Evolutionary conservation across 2,888 invertebrate species (phyloP).

Genomic region (Dorcus parallelipipedus): DNA sequence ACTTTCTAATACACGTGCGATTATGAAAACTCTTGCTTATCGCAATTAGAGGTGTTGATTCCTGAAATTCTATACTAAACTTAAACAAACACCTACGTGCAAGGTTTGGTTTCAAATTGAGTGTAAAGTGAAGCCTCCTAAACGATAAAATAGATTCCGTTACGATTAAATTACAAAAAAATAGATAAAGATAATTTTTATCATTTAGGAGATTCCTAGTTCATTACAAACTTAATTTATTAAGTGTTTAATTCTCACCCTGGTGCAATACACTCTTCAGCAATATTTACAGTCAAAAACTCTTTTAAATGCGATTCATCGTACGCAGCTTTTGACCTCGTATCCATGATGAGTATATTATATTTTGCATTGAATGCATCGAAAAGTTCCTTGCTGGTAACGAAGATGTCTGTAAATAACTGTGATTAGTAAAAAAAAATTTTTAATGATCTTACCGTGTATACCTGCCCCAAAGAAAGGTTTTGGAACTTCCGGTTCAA

Average conservation of each 20-base stretch:
- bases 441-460: neutral
- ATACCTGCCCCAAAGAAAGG: conserved; percentile 12
- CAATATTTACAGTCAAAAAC: conserved; percentile 13
- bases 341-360: conserved; percentile 16
- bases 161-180: no score
- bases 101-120: no score
- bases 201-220: no score
- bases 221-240: no score
- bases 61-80: no score
- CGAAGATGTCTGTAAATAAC: neutral
- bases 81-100: no score
- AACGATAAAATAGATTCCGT: no score
- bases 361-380: neutral
- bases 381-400: conserved; percentile 10
- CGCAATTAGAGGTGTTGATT: no score
- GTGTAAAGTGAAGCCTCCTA: no score
- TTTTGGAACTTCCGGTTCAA: neutral
- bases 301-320: conserved; percentile 14
- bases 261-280: conserved; percentile 10
- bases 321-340: conserved; percentile 8
- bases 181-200: no score
- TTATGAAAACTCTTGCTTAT: no score
- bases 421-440: neutral
- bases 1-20: no score
- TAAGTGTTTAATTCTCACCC: conserved; percentile 8